Evolutionary conservation across 1,140 invertebrate genomes (phyloP), one percentile per base, ranked within the genome.

Genomic region (Samia ricini): DNA sequence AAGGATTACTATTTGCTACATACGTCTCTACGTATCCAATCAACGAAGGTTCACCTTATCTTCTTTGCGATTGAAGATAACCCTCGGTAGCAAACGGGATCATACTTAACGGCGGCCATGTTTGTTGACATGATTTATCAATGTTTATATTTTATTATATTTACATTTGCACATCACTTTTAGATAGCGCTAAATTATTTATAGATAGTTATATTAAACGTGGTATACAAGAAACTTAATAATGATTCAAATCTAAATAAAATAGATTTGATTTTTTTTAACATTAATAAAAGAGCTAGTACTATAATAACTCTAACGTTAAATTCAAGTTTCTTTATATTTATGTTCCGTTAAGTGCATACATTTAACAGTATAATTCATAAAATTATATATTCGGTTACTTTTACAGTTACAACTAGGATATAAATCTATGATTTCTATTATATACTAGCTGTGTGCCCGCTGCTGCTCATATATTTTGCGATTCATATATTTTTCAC

Each of bases 101-200:
- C 51, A 52, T n/a, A 52, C 51, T 52, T 23, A 0, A 7, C n/a
- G n/a, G n/a, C 49, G 21, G 49, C 49, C 51, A 52, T 67, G 51
- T 59, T 57, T 36, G 56, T 57, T 57, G 22, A 52, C 61, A 66
- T 42, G 55, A 56, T 49, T 60, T 66, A 66, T 66, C 55, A 42
- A 56, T 63, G 60, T 63, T 67, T 67, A 63, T 24, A 51, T 48
- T 59, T 52, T 22, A 19, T 50, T 23, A 23, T 63, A 61, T 67
- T 67, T 67, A 62, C 60, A 55, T 66, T 63, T 60, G 56, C 56
- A 59, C 29, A 56, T 26, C 50, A 49, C 56, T 29, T 63, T 19
- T 54, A 60, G 65, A 67, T 63, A 67, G 49, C 29, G 51, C 29
- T 63, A 15, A 59, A 60, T 63, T 51, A 63, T 56, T 23, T 63